A percentile compares a stretch with the other conserved stretches of the same genome.
Conservation (phyloP, 37 sponge, comb jelly and placozoan genomes). For the Ianthella basta region DNA sequence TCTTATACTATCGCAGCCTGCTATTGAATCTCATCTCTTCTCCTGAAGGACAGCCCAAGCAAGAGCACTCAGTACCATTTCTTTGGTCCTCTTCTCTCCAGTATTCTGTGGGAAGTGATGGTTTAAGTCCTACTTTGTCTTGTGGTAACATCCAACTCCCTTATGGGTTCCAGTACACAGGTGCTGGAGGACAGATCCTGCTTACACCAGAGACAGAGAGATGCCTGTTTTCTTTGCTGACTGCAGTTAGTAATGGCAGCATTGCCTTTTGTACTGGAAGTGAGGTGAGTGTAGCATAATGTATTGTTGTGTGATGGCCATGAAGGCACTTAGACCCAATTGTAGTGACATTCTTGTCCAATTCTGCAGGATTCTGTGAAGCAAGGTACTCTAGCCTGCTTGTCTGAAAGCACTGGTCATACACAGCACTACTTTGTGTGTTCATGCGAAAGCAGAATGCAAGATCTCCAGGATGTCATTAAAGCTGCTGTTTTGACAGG, state of each 20-base stretch:
- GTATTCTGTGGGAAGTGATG: neutral
- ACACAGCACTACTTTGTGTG: neutral
- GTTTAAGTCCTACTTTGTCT: neutral
- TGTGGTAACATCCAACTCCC: neutral
- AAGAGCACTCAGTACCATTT: neutral
- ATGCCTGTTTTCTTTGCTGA: constrained; percentile 7
- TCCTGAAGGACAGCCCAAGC: no score
- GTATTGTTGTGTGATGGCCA: no score
- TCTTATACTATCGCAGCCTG: constrained; percentile 1
- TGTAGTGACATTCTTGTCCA: neutral
- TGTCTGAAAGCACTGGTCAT: constrained; percentile 1
- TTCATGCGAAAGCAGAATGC: neutral
- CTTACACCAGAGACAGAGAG: neutral
- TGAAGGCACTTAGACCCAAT: no score
- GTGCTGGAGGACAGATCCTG: neutral
- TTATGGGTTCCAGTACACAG: constrained; percentile 25
- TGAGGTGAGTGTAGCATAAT: neutral
- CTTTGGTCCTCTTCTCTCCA: neutral
- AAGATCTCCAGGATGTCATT: neutral
- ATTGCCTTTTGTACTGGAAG: constrained; percentile 5
- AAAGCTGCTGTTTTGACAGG: constrained; percentile 14
- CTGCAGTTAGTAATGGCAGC: neutral
- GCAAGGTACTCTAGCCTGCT: neutral
- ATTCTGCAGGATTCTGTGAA: neutral
- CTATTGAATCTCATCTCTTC: neutral